These are phyloP conservation scores for Cephus nigrinus DNA, from an alignment of 2,888 invertebrate species.

Conservation along the genomic window DNA sequence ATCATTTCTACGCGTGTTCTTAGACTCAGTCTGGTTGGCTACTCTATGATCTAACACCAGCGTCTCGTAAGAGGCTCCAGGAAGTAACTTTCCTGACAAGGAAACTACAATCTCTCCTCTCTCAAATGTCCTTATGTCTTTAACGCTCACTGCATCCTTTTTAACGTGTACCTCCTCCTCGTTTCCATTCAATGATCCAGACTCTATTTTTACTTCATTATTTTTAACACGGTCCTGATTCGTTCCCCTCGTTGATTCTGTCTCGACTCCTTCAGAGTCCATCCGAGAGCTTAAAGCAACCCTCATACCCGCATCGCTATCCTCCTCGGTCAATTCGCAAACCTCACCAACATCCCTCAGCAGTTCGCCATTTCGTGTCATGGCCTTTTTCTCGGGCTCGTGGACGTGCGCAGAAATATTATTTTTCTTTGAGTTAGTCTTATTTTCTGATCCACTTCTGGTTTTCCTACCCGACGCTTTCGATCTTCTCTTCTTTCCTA, in stretches of 20 bases:
- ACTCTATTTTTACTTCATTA: not conserved
- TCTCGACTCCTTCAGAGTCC: constrained; percentile 23
- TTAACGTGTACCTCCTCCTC: constrained; percentile 25
- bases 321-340: constrained; percentile 59
- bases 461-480: constrained; percentile 12
- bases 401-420: constrained; percentile 4
- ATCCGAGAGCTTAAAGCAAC: constrained; percentile 64
- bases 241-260: not conserved
- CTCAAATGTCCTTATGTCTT: constrained; percentile 54
- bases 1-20: not conserved
- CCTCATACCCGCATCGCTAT: constrained; percentile 65
- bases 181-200: constrained; percentile 10
- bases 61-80: constrained; percentile 42
- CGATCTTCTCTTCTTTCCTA: constrained; percentile 36
- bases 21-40: not conserved
- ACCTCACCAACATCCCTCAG: constrained; percentile 32
- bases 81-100: constrained; percentile 55
- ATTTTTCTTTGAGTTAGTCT: constrained; percentile 21
- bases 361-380: not conserved
- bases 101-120: constrained; percentile 60
- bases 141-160: constrained; percentile 31
- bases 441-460: constrained; percentile 9
- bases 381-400: constrained; percentile 15
- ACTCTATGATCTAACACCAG: constrained; percentile 16
- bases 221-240: constrained; percentile 9